Evolutionary conservation across 1,140 invertebrate species (phyloP).

Genomic region (Sipha flava): DNA sequence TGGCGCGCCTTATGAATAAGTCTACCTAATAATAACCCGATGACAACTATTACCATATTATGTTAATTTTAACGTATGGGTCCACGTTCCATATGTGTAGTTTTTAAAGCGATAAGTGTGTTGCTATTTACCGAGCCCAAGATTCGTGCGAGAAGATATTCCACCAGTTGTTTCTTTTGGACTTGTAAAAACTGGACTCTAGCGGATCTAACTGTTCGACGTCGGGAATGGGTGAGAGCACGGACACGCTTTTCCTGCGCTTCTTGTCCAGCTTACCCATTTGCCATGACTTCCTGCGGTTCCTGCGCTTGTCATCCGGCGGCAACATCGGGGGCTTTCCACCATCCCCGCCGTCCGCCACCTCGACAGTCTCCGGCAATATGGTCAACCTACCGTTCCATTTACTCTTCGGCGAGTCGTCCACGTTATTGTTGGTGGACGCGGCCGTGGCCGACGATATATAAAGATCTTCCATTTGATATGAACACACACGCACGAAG

Average conservation of each 20-base stretch:
- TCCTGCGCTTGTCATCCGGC: background rate
- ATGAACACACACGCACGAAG: background rate
- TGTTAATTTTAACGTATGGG: too few species aligned
- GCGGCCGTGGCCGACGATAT: background rate
- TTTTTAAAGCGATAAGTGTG: too few species aligned
- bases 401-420: background rate
- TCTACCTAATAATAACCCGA: too few species aligned
- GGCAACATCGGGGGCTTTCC: background rate
- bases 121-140: conserved; percentile 23
- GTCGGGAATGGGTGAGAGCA: conserved; percentile 1
- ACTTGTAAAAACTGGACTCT: background rate
- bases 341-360: background rate
- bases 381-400: background rate
- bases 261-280: conserved; percentile 12
- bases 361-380: background rate
- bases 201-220: background rate
- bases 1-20: too few species aligned
- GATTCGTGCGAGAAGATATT: conserved; percentile 5
- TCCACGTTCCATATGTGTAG: too few species aligned
- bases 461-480: conserved; percentile 5
- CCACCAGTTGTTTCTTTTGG: conserved; percentile 20
- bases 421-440: background rate
- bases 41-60: too few species aligned
- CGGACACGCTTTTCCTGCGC: conserved; percentile 7
- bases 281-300: conserved; percentile 10